Evolutionary conservation across 2,113 vertebrate genomes (phyloP), one percentile per base, ranked within the genome.

Genomic region (Oreochromis aureus): DNA sequence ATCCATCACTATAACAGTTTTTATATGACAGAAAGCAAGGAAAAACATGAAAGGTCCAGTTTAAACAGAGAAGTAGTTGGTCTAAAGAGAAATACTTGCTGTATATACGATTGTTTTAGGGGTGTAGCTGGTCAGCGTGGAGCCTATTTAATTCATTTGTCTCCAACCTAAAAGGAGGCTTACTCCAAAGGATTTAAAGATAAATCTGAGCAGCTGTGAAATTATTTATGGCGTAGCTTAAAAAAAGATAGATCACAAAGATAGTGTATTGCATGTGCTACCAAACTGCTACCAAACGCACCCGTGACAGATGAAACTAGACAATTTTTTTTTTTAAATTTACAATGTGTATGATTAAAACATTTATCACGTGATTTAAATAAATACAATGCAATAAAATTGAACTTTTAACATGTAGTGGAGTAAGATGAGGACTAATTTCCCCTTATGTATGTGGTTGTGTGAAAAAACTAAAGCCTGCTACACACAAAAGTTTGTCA

Each of bases 181-280:
- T 32, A 10, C 27, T 27, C 27, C 27, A 27, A 59, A 41, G 15
- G 10, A 24, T 32, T 18, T 30, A 12, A 46, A 32, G 55, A 46
- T 59, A n/a, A 71, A 71, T 71, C n/a, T 44, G 39, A 24, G 39
- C 5, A 0, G 1, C 9, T 71, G 13, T 44, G 66, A 71, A 0
- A 9, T 71, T 24, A 71, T 71, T 71, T 69, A 69, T 69, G 39
- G 19, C 22, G 1, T 41, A 41, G 36, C 41, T 69, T 69, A 1
- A 69, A 69, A 27, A 41, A 41, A 69, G 34, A 61, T n/a, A 53
- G 0, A 27, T 27, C 27, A 27, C 27, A 27, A 27, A 27, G 27
- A 27, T 27, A 27, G 5, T 55, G 27, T 51, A 32, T 32, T 39
- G 61, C 1, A 22, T 39, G 4, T 22, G 63, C 61, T 39, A 66